phyloP scores from a whole-genome alignment of 2,113 vertebrate genomes.

The Sturnus vulgaris region DNA sequence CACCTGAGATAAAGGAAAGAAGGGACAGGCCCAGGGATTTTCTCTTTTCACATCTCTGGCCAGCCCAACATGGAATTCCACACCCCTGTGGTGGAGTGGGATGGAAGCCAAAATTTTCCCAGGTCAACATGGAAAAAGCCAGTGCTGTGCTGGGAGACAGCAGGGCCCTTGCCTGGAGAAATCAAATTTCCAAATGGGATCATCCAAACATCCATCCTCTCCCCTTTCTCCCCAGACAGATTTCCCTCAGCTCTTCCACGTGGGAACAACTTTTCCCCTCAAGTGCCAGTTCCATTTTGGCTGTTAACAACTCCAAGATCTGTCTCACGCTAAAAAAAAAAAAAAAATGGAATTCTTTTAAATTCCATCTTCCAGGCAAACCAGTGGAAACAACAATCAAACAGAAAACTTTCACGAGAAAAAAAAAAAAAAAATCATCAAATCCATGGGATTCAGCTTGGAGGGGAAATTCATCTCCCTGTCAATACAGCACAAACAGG shows the following conservation, averaged over 20 bases:
- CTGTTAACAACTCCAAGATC: background rate
- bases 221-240: background rate
- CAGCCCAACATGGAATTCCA: background rate
- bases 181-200: background rate
- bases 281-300: background rate
- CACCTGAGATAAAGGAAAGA: background rate
- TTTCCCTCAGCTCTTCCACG: background rate
- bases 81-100: accelerated
- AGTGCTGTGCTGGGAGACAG: background rate
- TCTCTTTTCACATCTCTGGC: background rate
- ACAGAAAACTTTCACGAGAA: background rate
- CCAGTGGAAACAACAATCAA: background rate
- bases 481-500: background rate
- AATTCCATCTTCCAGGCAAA: background rate
- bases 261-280: background rate
- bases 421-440: background rate
- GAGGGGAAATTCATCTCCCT: background rate
- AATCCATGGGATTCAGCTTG: background rate
- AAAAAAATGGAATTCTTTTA: background rate
- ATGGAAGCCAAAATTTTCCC: background rate
- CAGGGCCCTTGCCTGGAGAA: background rate
- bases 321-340: background rate
- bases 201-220: background rate
- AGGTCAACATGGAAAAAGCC: background rate
- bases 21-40: background rate